These are phyloP conservation scores for Aeoliscus strigatus DNA, from an alignment of 2,797 vertebrate species.

Conservation along the genomic window DNA sequence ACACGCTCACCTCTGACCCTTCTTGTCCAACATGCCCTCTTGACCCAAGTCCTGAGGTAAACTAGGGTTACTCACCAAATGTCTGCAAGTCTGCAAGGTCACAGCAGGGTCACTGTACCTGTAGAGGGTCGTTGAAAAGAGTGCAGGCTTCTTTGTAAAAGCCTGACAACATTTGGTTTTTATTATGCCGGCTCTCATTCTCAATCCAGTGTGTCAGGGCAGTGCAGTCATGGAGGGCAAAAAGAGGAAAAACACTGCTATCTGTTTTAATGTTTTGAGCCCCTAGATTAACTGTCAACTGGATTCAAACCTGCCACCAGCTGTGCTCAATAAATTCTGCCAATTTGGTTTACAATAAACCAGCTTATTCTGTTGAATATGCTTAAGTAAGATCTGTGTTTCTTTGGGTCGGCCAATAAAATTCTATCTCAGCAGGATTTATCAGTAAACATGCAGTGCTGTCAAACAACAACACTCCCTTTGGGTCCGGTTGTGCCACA, in stretches of 20 bases:
- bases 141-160: conserved; percentile 28
- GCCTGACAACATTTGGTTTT: conserved; percentile 61
- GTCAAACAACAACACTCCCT: conserved; percentile 50
- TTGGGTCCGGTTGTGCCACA: conserved; percentile 38
- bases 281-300: conserved; percentile 17
- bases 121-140: conserved; percentile 44
- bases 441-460: conserved; percentile 30
- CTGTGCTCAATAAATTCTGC: conserved; percentile 30
- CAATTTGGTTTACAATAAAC: conserved; percentile 36
- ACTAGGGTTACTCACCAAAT: conserved; percentile 43
- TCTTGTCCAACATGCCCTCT: conserved; percentile 26
- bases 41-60: conserved; percentile 37
- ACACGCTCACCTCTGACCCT: conserved; percentile 52
- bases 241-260: conserved; percentile 4
- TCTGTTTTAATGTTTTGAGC: conserved; percentile 23
- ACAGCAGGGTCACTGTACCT: conserved; percentile 52
- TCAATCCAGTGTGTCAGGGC: conserved; percentile 19
- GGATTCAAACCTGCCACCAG: conserved; percentile 35
- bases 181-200: conserved; percentile 27
- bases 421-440: conserved; percentile 47
- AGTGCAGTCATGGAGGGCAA: conserved; percentile 3
- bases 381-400: conserved; percentile 27
- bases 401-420: conserved; percentile 20
- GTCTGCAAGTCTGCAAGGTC: conserved; percentile 41
- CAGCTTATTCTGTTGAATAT: conserved; percentile 27